These are phyloP conservation scores for Lepidonotus clava DNA, from an alignment of 2,888 invertebrate species.

Conservation along the genomic window DNA sequence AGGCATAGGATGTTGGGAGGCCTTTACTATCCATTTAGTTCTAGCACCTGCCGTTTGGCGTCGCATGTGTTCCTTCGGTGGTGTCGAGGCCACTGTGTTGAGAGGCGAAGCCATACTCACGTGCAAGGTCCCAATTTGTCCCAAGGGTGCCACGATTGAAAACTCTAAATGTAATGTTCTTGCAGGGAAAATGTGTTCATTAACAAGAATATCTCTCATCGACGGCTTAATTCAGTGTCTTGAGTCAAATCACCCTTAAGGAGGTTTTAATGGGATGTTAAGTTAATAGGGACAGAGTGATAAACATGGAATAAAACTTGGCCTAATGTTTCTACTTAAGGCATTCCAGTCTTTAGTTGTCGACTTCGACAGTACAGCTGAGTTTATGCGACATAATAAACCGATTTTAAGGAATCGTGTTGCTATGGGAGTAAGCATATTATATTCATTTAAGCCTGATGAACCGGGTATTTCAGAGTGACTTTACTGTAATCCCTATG, in stretches of 20 bases:
- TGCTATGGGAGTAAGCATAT: too few relatives aligned
- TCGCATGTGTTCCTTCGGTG: not conserved
- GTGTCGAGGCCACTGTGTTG: not conserved
- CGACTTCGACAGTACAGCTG: not conserved
- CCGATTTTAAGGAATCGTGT: too few relatives aligned
- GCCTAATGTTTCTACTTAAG: not conserved
- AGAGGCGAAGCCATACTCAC: not conserved
- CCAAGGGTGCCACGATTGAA: not conserved
- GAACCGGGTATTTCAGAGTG: too few relatives aligned
- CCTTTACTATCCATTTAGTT: too few relatives aligned
- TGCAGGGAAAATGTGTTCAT: slow-evolving; percentile 20
- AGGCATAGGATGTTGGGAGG: too few relatives aligned
- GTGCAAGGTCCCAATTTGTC: slow-evolving; percentile 14
- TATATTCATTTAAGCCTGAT: too few relatives aligned
- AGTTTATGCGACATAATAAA: too few relatives aligned
- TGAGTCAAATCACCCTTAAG: too few relatives aligned
- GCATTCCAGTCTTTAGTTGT: not conserved
- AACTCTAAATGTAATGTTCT: slow-evolving; percentile 9
- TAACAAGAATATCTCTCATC: not conserved
- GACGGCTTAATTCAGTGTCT: not conserved
- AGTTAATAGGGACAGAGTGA: not conserved
- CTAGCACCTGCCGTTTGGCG: not conserved
- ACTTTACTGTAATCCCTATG: too few relatives aligned
- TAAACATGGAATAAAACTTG: not conserved
- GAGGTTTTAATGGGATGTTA: not conserved